phyloP scores from a whole-genome alignment of 2,113 vertebrate species.

The Natator depressus region DNA sequence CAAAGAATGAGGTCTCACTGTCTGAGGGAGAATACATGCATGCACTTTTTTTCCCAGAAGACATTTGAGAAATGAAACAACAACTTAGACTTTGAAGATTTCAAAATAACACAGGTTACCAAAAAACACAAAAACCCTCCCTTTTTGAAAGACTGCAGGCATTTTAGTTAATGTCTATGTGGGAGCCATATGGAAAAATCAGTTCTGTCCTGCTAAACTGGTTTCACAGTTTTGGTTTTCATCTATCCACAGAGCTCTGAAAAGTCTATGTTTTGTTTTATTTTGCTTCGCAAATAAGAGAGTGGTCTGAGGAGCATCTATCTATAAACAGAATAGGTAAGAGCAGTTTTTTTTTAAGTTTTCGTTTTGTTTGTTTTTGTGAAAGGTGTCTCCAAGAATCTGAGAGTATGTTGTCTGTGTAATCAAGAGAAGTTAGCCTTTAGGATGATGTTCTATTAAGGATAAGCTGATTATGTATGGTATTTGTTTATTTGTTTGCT shows the following conservation, averaged over 20 bases:
- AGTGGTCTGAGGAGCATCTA: slow-evolving; percentile 34
- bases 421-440: slow-evolving; percentile 21
- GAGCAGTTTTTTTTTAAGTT: not conserved
- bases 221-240: slow-evolving; percentile 53
- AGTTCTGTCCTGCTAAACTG: slow-evolving; percentile 34
- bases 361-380: not conserved
- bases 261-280: slow-evolving; percentile 7
- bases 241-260: slow-evolving; percentile 55
- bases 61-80: not conserved
- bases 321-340: slow-evolving; percentile 58
- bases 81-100: rapidly evolving
- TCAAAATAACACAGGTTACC: not conserved
- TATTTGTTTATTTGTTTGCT: not conserved
- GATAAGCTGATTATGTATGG: slow-evolving; percentile 48
- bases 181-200: slow-evolving; percentile 67
- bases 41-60: not conserved
- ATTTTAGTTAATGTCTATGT: slow-evolving; percentile 10
- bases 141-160: not conserved
- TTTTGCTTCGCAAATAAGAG: not conserved
- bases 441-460: slow-evolving; percentile 20
- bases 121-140: not conserved
- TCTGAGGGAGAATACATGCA: rapidly evolving
- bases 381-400: not conserved
- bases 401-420: not conserved
- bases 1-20: not conserved